Conservation (phyloP, 2,113 vertebrate species). For the Alouatta palliata region DNA sequence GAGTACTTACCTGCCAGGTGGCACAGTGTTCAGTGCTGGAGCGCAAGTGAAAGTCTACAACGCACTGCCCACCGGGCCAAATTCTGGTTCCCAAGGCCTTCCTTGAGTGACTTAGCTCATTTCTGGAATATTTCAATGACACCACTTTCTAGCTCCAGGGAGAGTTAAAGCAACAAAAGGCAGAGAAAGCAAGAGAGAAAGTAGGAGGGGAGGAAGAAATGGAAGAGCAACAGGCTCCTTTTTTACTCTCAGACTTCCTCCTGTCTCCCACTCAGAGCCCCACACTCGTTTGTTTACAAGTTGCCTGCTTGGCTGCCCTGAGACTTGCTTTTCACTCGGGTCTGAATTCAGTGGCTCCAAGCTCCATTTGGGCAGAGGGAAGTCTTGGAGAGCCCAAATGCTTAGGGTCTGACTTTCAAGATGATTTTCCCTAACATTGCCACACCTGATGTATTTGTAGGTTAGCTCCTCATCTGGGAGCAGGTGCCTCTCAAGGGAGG, state of each 20-base stretch:
- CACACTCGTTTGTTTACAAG: neutral
- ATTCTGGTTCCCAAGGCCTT: neutral
- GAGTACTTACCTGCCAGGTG: neutral
- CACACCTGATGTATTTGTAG: neutral
- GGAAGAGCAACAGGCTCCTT: too few relatives aligned
- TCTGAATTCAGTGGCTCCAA: neutral
- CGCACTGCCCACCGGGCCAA: accelerated
- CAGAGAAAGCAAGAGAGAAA: neutral
- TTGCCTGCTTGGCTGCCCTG: neutral
- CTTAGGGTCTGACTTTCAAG: neutral
- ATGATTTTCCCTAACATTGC: too few relatives aligned
- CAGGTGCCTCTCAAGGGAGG: too few relatives aligned
- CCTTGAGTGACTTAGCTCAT: too few relatives aligned
- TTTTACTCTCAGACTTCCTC: neutral
- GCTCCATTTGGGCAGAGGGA: neutral
- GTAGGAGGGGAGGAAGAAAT: neutral
- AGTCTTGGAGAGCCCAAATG: neutral
- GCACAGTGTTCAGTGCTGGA: neutral
- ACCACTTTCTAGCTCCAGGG: neutral
- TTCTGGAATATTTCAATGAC: too few relatives aligned
- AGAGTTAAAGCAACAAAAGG: too few relatives aligned
- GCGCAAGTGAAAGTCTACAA: accelerated
- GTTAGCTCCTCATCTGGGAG: neutral
- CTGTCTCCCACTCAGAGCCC: neutral
- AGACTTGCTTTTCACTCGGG: neutral